Conservation (phyloP, 2,113 vertebrate genomes). For the Cathartes aura region DNA sequence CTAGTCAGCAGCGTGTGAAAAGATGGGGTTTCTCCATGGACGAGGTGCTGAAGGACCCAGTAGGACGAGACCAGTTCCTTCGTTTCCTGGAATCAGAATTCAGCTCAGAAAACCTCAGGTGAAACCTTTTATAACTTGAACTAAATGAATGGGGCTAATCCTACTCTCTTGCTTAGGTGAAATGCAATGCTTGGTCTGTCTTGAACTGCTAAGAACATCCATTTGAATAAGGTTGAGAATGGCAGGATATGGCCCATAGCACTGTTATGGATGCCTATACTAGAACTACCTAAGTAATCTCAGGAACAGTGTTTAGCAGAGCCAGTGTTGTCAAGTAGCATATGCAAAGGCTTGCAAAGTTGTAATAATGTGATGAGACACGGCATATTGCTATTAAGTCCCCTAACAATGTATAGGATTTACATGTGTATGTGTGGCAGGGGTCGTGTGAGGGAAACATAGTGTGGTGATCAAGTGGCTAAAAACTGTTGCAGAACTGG, state of each 20-base stretch:
- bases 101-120: slow-evolving; percentile 97
- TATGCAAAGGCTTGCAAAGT: not conserved
- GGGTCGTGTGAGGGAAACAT: not conserved
- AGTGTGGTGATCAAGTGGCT: not conserved
- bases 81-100: slow-evolving; percentile 97
- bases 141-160: not conserved
- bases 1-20: slow-evolving; percentile 92
- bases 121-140: slow-evolving; percentile 30
- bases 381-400: fast-evolving
- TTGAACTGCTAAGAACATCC: not conserved
- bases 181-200: not conserved
- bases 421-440: not conserved
- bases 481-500: not conserved
- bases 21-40: slow-evolving; percentile 95
- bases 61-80: slow-evolving; percentile 90
- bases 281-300: not conserved
- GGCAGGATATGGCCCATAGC: not conserved
- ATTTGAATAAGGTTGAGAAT: not conserved
- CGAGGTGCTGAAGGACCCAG: slow-evolving; percentile 91
- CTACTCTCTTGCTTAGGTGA: not conserved
- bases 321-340: not conserved
- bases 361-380: not conserved
- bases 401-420: not conserved
- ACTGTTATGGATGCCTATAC: not conserved
- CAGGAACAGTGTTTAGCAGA: not conserved